These are phyloP conservation scores for Diarsia mendica DNA, from an alignment of 2,888 invertebrate genomes.

Conservation along the genomic window DNA sequence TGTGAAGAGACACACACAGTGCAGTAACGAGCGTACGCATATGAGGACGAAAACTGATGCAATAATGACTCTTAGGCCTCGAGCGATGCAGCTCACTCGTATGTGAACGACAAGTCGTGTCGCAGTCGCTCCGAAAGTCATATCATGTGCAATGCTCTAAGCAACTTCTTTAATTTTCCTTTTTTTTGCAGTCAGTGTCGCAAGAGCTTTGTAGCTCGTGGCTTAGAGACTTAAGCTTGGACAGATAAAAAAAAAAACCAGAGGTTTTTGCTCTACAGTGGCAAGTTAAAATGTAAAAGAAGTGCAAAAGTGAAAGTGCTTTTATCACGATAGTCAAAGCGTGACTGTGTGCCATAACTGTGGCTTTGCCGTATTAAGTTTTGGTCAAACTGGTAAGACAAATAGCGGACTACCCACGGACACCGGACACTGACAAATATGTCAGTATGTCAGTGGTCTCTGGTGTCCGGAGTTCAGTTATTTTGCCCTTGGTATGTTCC, in stretches of 20 bases:
- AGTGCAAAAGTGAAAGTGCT: not conserved
- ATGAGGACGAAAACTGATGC: not conserved
- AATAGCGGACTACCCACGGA: not conserved
- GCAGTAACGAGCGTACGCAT: constrained; percentile 10
- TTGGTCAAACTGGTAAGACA: not conserved
- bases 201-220: not conserved
- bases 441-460: not conserved
- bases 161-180: not conserved
- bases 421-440: not conserved
- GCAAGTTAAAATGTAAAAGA: not conserved
- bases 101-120: too few relatives aligned
- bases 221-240: too few relatives aligned
- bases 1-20: constrained; percentile 5
- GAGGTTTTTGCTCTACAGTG: not conserved
- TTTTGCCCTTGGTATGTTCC: not conserved
- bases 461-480: not conserved
- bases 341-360: not conserved
- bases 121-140: too few relatives aligned
- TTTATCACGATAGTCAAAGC: not conserved
- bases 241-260: not conserved
- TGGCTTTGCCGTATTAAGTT: not conserved
- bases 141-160: not conserved
- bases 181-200: too few relatives aligned
- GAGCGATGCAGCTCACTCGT: not conserved
- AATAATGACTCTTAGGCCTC: not conserved